Conservation (phyloP, 30 jellyfish, hydroid and myxozoan species). For the Rhopilema esculentum region DNA sequence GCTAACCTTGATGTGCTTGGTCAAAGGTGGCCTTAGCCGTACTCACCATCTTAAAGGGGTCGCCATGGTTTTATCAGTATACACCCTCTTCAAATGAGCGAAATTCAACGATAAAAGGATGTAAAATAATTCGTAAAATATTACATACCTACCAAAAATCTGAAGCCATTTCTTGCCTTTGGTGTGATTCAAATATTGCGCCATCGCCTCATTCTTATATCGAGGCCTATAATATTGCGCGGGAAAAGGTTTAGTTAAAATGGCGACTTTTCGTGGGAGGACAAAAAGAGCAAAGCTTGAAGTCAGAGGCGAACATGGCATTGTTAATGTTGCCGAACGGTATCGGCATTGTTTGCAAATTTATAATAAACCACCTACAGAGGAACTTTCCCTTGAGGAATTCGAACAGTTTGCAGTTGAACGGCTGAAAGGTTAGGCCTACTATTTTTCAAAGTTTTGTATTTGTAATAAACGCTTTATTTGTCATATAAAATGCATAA, state of each 20-base stretch:
- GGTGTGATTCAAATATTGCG: not conserved
- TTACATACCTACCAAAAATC: no score
- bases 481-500: no score
- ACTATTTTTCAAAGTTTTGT: not conserved
- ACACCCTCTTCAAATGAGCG: no score
- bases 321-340: slow-evolving; percentile 46
- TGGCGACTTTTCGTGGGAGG: slow-evolving; percentile 53
- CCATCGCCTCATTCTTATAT: not conserved
- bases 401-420: slow-evolving; percentile 92
- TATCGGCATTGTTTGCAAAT: slow-evolving; percentile 68
- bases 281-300: slow-evolving; percentile 40
- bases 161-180: no score
- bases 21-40: no score
- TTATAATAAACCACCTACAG: slow-evolving; percentile 86
- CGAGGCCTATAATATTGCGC: not conserved
- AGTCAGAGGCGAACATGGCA: slow-evolving; percentile 43
- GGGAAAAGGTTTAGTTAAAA: slow-evolving; percentile 4
- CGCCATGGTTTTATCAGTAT: no score
- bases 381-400: slow-evolving; percentile 90
- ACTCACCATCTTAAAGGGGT: no score
- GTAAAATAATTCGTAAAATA: no score
- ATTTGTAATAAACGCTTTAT: no score
- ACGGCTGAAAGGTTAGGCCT: slow-evolving; percentile 79
- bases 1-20: no score
- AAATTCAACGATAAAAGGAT: no score